These are phyloP conservation scores for Agrochola macilenta DNA, from an alignment of 2,888 invertebrate species.

Conservation along the genomic window DNA sequence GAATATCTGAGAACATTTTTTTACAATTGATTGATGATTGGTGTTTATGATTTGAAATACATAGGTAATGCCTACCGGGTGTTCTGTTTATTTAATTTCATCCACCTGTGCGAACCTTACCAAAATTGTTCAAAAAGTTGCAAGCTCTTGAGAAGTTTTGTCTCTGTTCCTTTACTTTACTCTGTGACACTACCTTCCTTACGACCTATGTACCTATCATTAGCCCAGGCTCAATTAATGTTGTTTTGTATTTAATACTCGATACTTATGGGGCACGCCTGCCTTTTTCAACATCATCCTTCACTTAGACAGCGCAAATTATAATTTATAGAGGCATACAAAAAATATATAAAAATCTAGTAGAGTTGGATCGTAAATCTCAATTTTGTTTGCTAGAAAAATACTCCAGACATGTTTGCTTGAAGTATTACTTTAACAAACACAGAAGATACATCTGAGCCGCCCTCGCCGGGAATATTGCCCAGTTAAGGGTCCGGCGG, in stretches of 20 bases:
- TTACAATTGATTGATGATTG: too few relatives aligned
- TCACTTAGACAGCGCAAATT: slow-evolving; percentile 21
- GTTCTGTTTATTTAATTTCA: too few relatives aligned
- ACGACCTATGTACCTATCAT: not conserved
- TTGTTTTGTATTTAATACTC: not conserved
- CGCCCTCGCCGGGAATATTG: not conserved
- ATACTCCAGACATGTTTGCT: slow-evolving; percentile 43
- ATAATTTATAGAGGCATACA: slow-evolving; percentile 46
- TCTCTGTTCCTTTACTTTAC: too few relatives aligned
- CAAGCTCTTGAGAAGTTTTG: too few relatives aligned
- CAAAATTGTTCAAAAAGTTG: too few relatives aligned
- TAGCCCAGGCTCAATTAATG: slow-evolving; percentile 5
- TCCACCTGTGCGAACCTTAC: too few relatives aligned
- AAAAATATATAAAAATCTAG: slow-evolving; percentile 39
- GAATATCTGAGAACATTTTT: too few relatives aligned
- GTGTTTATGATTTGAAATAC: too few relatives aligned
- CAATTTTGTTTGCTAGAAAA: slow-evolving; percentile 54
- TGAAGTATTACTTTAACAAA: slow-evolving; percentile 50
- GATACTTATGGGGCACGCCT: not conserved
- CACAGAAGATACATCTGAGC: slow-evolving; percentile 39
- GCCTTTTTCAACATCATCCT: slow-evolving; percentile 36
- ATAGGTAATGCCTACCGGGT: too few relatives aligned
- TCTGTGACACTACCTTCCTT: too few relatives aligned
- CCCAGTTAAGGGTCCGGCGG: not conserved
- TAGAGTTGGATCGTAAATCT: slow-evolving; percentile 49